These are phyloP conservation scores for Tringa solitaria DNA, from an alignment of 2,113 vertebrate species.

Conservation along the genomic window DNA sequence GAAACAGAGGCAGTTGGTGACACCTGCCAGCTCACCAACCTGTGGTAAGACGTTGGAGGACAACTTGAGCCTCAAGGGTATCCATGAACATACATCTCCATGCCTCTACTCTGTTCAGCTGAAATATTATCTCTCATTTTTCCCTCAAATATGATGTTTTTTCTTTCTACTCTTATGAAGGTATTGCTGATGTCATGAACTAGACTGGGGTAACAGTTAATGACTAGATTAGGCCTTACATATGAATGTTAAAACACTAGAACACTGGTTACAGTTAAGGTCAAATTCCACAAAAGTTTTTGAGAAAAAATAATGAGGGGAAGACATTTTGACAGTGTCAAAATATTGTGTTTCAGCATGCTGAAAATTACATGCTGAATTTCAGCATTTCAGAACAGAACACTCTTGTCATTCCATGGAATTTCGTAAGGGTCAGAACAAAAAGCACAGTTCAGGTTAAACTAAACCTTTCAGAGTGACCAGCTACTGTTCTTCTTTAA, in stretches of 20 bases:
- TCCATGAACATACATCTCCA: rapidly evolving
- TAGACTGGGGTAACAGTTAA: neutral
- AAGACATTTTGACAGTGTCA: neutral
- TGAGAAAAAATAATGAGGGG: neutral
- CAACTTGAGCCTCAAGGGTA: neutral
- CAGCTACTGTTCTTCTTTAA: neutral
- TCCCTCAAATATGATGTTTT: neutral
- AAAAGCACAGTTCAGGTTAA: neutral
- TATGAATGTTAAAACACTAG: neutral
- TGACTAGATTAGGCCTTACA: neutral
- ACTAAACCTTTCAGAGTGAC: neutral
- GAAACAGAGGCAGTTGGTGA: neutral
- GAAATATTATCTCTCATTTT: neutral
- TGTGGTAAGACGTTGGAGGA: neutral
- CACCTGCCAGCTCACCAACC: neutral
- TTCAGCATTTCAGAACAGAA: neutral
- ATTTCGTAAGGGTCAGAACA: neutral
- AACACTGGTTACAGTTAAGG: neutral
- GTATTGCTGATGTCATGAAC: neutral
- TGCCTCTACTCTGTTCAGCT: neutral
- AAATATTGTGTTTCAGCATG: neutral
- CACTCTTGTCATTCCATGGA: neutral
- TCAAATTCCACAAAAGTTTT: neutral
- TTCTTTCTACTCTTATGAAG: neutral
- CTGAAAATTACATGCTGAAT: neutral